phyloP scores from a whole-genome alignment of 2,888 invertebrate species.

The Brachyopa scutellaris region DNA sequence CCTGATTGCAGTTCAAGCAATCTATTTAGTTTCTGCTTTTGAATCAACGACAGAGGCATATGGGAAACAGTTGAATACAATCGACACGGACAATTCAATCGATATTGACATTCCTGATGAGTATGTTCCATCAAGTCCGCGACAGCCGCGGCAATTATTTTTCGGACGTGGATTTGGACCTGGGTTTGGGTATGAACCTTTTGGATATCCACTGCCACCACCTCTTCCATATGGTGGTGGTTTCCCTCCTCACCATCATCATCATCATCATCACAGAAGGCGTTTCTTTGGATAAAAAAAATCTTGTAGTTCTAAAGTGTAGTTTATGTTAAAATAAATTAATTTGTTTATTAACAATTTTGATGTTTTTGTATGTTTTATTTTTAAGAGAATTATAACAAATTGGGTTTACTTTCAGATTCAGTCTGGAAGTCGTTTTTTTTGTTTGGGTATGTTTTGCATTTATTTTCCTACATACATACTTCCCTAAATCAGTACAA shows the following conservation, averaged over 20 bases:
- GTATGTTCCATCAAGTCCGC: constrained; percentile 61
- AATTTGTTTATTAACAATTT: neutral
- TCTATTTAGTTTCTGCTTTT: neutral
- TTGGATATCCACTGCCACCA: constrained; percentile 1
- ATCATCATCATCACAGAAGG: neutral
- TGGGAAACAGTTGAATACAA: neutral
- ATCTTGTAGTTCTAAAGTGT: neutral
- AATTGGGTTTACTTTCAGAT: too few relatives aligned
- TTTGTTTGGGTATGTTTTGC: too few relatives aligned
- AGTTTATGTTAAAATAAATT: neutral
- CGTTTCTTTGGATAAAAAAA: neutral
- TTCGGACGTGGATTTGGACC: constrained; percentile 6
- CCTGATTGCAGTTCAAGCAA: neutral
- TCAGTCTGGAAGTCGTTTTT: too few relatives aligned
- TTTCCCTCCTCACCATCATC: neutral
- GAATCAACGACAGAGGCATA: neutral
- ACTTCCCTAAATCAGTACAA: too few relatives aligned
- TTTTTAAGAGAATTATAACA: too few relatives aligned
- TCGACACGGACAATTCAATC: neutral
- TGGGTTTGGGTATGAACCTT: constrained; percentile 1
- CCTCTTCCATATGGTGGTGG: neutral
- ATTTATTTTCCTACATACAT: too few relatives aligned
- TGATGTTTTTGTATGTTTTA: too few relatives aligned
- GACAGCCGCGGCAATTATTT: constrained; percentile 76
- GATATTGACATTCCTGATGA: constrained; percentile 60